Base-by-base conservation (phyloP, 2,888 invertebrate genomes). In the Molorchus minor region DNA sequence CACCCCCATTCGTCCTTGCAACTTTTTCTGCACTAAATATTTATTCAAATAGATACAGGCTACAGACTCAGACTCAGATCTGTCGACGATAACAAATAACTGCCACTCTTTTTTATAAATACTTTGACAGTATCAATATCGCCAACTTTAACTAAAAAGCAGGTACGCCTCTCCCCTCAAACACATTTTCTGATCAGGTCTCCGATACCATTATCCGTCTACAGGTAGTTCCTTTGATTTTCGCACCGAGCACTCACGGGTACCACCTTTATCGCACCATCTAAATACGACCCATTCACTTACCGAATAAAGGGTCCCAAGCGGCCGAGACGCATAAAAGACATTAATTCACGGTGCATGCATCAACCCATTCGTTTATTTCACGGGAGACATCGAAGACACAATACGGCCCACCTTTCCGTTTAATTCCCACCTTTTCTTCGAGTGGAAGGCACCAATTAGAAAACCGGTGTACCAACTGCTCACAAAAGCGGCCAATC, bases 401-500 rank as follows among this genome's bases (percentile, higher is more conserved):
- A 30, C 30, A 30, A 52, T 41, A 33, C 52, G 25, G 25, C 41
- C 52, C 52, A 40, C 52, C 52, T 52, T 52, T 49, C n/a, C 20
- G 21, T 56, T 35, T 58, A 57, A 66, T 63, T 66, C 64, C 63
- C 61, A 64, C 64, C 64, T 62, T 67, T 62, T 61, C 59, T 64
- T 64, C 44, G 45, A 41, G 30, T 61, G 30, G 53, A 51, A 62
- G 58, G 60, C 61, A 62, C 67, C 67, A 67, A 67, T 67, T 67
- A 67, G 67, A 61, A 51, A 35, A 58, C 62, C 46, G 53, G 60
- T 56, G 33, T 52, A 38, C 19, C 47, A 55, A 54, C 46, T 60
- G 67, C 43, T 62, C 58, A 62, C 59, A 62, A 62, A 53, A 55
- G 51, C 58, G 58, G 62, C 69, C 69, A 69, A 69, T 69, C 61